phyloP scores from a whole-genome alignment of 2,797 vertebrate genomes.

The Poecilia velifera region DNA sequence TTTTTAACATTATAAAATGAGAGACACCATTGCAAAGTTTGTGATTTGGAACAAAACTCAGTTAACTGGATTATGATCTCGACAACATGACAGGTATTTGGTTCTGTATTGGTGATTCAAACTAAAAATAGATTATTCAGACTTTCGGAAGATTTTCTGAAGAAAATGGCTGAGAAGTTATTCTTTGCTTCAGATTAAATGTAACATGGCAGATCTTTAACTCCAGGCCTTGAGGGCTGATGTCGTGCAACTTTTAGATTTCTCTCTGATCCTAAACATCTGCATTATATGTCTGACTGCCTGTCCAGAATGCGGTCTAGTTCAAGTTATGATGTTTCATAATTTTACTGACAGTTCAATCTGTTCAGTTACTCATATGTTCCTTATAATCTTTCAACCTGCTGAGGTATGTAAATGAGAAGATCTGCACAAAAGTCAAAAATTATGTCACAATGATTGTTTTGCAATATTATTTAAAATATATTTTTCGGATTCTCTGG shows the following conservation, averaged over 20 bases:
- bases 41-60: not conserved
- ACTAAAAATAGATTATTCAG: not conserved
- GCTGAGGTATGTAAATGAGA: not conserved
- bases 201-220: not conserved
- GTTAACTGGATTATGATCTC: not conserved
- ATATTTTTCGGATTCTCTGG: not conserved
- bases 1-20: not conserved
- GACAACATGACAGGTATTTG: not conserved
- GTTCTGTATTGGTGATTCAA: slow-evolving; percentile 10
- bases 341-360: not conserved
- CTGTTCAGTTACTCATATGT: not conserved
- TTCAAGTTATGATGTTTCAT: not conserved
- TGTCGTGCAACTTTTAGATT: not conserved
- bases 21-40: not conserved
- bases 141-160: too few species aligned
- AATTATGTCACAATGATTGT: not conserved
- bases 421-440: not conserved
- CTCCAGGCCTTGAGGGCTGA: not conserved
- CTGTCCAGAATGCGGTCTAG: not conserved
- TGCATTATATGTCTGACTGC: not conserved
- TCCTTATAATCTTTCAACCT: not conserved
- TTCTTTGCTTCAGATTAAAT: not conserved
- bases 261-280: not conserved
- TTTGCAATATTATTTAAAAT: not conserved
- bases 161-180: slow-evolving; percentile 29